Evolutionary conservation across 2,113 vertebrate species (phyloP).

Genomic region (Planiliza haematocheilus): DNA sequence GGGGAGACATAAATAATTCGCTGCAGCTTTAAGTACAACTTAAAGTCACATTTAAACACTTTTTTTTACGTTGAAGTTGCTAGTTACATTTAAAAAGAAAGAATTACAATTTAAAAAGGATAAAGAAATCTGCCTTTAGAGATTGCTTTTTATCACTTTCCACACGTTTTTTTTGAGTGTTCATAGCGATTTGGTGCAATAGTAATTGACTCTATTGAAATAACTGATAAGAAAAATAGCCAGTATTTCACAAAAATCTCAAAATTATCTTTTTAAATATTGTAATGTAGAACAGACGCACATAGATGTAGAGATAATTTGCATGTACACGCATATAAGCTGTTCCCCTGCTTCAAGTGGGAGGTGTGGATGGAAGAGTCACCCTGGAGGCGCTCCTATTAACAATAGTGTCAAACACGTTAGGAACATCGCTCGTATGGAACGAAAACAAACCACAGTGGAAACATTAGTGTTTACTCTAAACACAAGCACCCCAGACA

Average conservation of each 20-base stretch:
- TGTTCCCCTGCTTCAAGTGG: constrained; percentile 44
- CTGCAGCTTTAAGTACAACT: too few species aligned
- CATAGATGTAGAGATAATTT: neutral
- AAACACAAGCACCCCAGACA: constrained; percentile 19
- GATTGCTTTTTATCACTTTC: neutral
- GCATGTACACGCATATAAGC: neutral
- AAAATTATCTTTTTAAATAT: too few species aligned
- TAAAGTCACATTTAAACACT: too few species aligned
- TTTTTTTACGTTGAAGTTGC: too few species aligned
- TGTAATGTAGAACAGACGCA: neutral
- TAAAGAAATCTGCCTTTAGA: neutral
- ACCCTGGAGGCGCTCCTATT: constrained; percentile 44
- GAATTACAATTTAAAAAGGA: too few species aligned
- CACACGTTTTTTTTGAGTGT: neutral
- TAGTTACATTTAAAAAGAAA: too few species aligned
- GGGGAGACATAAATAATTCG: too few species aligned
- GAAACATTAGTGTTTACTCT: constrained; percentile 27
- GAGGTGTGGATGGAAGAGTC: constrained; percentile 40
- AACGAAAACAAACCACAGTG: constrained; percentile 47
- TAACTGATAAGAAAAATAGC: neutral
- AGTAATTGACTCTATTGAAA: neutral
- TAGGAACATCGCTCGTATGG: neutral
- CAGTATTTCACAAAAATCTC: neutral
- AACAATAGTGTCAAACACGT: constrained; percentile 49
- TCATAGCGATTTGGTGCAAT: neutral